These are phyloP conservation scores for Eumacrocentrus americanus DNA, from an alignment of 2,888 invertebrate genomes.

Conservation along the genomic window DNA sequence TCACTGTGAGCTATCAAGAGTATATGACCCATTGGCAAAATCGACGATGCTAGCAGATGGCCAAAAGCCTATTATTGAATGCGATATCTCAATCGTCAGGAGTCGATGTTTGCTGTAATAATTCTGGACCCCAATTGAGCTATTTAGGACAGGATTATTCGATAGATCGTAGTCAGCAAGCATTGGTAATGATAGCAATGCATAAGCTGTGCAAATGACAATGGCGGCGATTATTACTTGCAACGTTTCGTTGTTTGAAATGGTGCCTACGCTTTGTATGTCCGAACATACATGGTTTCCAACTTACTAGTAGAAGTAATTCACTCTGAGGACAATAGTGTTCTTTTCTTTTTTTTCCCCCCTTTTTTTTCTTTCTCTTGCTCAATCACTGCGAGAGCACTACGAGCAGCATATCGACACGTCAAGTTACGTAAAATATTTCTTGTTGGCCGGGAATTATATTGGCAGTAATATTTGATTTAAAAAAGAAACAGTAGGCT, in stretches of 20 bases:
- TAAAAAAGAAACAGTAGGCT: neutral
- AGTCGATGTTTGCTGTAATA: conserved; percentile 44
- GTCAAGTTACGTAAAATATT: neutral
- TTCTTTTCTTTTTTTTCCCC: neutral
- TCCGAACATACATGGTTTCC: conserved; percentile 5
- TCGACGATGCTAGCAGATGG: conserved; percentile 77
- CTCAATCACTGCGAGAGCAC: too few species aligned
- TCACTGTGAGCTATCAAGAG: conserved; percentile 86
- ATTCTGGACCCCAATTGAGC: conserved; percentile 28
- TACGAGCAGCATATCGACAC: neutral
- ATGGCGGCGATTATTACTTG: conserved; percentile 46
- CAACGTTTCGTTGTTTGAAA: conserved; percentile 52
- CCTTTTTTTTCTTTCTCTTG: too few species aligned
- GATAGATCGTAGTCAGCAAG: neutral
- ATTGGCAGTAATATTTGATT: neutral
- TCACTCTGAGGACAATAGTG: neutral
- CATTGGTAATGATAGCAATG: neutral
- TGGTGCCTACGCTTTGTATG: conserved; percentile 56
- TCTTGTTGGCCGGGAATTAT: neutral
- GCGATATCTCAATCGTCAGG: conserved; percentile 44
- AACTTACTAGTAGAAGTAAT: neutral
- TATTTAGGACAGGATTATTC: neutral
- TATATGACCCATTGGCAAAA: conserved; percentile 73
- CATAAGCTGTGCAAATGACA: conserved; percentile 38
- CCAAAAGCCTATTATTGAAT: conserved; percentile 64